Conservation (phyloP, 2,888 invertebrate genomes). For the Chirona hameri region DNA sequence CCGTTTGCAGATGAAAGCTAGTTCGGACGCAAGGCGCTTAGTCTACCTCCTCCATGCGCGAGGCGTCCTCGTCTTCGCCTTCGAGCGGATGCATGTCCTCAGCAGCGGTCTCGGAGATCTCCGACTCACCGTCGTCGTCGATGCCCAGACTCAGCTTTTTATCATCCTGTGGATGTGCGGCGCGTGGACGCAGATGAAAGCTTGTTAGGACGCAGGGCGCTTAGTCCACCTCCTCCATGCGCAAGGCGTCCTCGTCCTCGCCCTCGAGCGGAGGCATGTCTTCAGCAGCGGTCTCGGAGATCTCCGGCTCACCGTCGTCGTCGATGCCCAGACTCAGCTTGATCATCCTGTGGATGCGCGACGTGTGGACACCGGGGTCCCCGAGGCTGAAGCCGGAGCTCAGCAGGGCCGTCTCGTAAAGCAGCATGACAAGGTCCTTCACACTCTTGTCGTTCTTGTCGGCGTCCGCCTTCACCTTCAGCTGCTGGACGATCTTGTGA, state of each 20-base stretch:
- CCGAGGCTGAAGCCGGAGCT: slow-evolving; percentile 96
- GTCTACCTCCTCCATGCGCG: slow-evolving; percentile 99
- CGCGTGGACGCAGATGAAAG: slow-evolving; percentile 64
- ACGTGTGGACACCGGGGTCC: slow-evolving; percentile 87
- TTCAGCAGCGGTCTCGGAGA: slow-evolving; percentile 56
- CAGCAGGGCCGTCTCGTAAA: slow-evolving; percentile 93
- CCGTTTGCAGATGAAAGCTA: no score
- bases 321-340: slow-evolving; percentile 97
- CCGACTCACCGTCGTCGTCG: no score
- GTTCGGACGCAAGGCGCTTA: slow-evolving; percentile 47
- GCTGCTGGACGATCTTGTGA: slow-evolving; percentile 87
- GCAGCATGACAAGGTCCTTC: slow-evolving; percentile 90
- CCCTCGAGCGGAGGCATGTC: slow-evolving; percentile 82
- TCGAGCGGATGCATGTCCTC: no score
- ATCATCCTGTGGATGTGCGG: slow-evolving; percentile 96
- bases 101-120: no score
- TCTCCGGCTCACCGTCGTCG: slow-evolving; percentile 76
- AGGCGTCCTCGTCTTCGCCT: slow-evolving; percentile 96
- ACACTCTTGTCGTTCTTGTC: slow-evolving; percentile 99
- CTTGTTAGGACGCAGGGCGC: no score
- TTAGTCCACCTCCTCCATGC: slow-evolving; percentile 99
- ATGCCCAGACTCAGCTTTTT: slow-evolving; percentile 97
- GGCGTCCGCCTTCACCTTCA: slow-evolving; percentile 85
- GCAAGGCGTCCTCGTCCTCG: slow-evolving; percentile 85
- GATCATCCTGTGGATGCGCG: slow-evolving; percentile 97